phyloP scores from a whole-genome alignment of 1,140 invertebrate species.

The Caerostris extrusa region DNA sequence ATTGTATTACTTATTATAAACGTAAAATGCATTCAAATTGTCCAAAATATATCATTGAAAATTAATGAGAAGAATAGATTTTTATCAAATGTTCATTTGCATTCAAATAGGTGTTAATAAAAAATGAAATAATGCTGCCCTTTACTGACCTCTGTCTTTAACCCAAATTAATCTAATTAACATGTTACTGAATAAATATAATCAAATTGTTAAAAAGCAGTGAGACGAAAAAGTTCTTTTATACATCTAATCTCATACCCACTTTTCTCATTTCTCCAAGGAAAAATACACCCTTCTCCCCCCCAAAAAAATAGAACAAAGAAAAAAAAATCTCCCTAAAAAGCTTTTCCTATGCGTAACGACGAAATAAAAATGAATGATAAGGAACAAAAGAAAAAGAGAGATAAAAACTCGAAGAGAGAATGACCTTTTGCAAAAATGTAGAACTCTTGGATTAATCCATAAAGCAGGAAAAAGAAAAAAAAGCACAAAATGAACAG shows the following conservation, averaged over 20 bases:
- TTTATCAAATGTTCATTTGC: too few species aligned
- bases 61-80: too few species aligned
- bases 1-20: too few species aligned
- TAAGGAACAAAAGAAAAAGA: not conserved
- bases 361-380: not conserved
- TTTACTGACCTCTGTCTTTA: too few species aligned
- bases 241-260: not conserved
- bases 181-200: not conserved
- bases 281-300: not conserved
- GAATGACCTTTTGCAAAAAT: conserved; percentile 31
- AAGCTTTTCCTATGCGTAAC: not conserved
- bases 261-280: not conserved
- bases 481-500: too few species aligned
- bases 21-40: too few species aligned
- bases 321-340: not conserved
- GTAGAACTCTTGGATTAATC: conserved; percentile 8
- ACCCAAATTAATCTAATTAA: not conserved
- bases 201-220: too few species aligned
- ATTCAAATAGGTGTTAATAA: too few species aligned
- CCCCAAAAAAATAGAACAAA: not conserved
- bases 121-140: too few species aligned
- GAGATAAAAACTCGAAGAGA: not conserved
- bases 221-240: not conserved
- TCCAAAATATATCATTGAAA: too few species aligned
- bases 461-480: not conserved